A percentile compares a stretch with the other conserved stretches of the same genome.
Conservation (phyloP, 2,113 vertebrate genomes). For the Plestiodon gilberti region DNA sequence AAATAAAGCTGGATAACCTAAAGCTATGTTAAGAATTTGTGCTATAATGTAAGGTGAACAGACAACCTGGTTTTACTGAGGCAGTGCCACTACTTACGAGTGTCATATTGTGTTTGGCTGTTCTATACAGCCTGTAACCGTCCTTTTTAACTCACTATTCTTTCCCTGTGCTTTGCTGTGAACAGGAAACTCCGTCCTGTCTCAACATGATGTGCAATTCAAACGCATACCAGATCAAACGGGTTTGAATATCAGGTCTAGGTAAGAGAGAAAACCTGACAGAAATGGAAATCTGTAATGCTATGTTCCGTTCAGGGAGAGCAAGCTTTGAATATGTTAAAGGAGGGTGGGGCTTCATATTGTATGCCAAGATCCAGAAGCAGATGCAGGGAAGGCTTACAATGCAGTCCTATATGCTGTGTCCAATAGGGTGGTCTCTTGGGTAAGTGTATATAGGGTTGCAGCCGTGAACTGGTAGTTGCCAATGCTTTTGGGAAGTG, state of each 20-base stretch:
- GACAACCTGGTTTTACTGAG: conserved; percentile 67
- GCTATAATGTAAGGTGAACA: conserved; percentile 64
- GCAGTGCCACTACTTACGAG: conserved; percentile 23
- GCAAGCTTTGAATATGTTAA: conserved; percentile 15
- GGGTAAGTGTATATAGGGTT: no score
- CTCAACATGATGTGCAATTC: conserved; percentile 19
- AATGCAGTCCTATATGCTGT: no score
- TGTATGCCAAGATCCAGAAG: not conserved
- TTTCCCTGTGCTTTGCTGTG: conserved; percentile 28
- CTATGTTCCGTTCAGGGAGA: not conserved
- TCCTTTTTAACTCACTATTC: conserved; percentile 60
- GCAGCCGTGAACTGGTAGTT: no score
- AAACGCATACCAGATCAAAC: conserved; percentile 13
- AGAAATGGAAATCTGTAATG: conserved; percentile 25
- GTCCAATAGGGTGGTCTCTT: no score
- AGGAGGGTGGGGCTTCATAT: not conserved
- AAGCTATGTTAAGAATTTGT: conserved; percentile 54
- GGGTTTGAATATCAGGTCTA: conserved; percentile 23
- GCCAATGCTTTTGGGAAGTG: not conserved
- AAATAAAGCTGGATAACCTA: conserved; percentile 68
- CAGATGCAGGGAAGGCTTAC: not conserved
- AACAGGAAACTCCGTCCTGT: not conserved
- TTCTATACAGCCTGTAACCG: conserved; percentile 61
- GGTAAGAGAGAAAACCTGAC: not conserved
- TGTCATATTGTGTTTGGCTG: conserved; percentile 64